Conservation (phyloP, 2,888 invertebrate genomes). For the Chloromyia formosa region DNA sequence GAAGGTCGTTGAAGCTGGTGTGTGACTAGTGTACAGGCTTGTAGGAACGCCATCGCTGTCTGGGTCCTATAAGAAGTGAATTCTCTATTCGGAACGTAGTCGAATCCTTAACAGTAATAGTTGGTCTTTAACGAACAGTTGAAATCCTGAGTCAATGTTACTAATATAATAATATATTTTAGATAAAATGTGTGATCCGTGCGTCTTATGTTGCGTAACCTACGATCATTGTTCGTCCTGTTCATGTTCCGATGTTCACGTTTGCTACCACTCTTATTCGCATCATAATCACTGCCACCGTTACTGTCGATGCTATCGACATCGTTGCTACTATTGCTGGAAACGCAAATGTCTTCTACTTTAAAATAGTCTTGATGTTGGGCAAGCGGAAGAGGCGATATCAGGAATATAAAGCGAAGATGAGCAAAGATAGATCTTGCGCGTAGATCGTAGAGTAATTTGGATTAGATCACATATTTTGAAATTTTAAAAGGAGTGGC, state of each 20-base stretch:
- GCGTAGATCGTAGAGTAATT: conserved; percentile 11
- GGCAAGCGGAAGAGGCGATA: not conserved
- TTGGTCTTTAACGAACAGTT: not conserved
- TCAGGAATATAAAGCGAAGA: not conserved
- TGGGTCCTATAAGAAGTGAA: not conserved
- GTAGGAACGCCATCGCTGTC: too few relatives aligned
- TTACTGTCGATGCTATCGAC: conserved; percentile 37
- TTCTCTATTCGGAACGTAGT: not conserved
- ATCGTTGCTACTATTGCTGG: conserved; percentile 41
- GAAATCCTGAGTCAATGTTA: not conserved
- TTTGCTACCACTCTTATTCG: conserved; percentile 29
- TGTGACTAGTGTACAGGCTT: not conserved
- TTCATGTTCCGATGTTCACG: conserved; percentile 31
- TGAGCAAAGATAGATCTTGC: not conserved
- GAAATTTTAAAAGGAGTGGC: not conserved
- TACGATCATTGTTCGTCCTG: conserved; percentile 34
- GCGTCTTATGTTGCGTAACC: conserved; percentile 26
- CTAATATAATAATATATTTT: not conserved
- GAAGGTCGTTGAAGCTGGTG: conserved; percentile 8
- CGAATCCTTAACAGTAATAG: not conserved
- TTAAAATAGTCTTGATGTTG: conserved; percentile 24
- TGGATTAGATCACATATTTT: conserved; percentile 2
- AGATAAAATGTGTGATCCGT: conserved; percentile 32
- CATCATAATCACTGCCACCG: conserved; percentile 32
- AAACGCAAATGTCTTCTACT: conserved; percentile 34